A percentile compares a stretch with the other conserved stretches of the same genome.
These are phyloP conservation scores for Cynopterus sphinx DNA, from an alignment of 2,797 vertebrate genomes.

Conservation along the genomic window DNA sequence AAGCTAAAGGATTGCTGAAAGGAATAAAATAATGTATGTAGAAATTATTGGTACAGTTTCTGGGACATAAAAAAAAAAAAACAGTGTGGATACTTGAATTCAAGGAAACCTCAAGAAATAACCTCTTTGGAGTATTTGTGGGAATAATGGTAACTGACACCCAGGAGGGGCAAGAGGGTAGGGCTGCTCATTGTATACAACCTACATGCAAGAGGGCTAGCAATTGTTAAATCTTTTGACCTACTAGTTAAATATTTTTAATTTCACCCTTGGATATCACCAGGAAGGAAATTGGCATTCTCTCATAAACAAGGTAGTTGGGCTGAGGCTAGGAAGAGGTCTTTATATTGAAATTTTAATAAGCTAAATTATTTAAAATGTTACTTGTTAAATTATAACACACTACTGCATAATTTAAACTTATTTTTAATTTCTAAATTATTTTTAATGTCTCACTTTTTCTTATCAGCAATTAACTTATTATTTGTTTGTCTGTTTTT, in stretches of 20 bases:
- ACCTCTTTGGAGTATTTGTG: not conserved
- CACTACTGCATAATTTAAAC: constrained; percentile 5
- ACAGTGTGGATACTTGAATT: not conserved
- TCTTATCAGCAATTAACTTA: not conserved
- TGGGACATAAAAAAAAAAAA: constrained; percentile 2
- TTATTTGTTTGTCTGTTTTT: too few species aligned
- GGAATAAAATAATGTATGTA: not conserved
- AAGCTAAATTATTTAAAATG: not conserved
- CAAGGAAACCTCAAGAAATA: not conserved
- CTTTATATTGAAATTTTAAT: constrained; percentile 21
- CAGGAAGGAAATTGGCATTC: not conserved
- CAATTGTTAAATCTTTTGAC: not conserved
- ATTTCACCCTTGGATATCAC: not conserved
- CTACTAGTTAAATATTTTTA: not conserved
- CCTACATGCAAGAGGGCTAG: not conserved
- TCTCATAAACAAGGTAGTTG: not conserved
- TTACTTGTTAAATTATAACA: constrained; percentile 9
- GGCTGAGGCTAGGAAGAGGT: not conserved
- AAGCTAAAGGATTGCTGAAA: not conserved
- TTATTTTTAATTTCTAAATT: constrained; percentile 47
- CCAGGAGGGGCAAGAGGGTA: not conserved
- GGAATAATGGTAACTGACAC: not conserved
- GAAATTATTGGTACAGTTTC: not conserved
- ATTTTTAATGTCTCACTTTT: constrained; percentile 20
- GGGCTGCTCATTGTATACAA: not conserved